Percentiles rank a stretch among this genome's conserved stretches.
These are phyloP conservation scores for Syrista parreyssii DNA, from an alignment of 2,888 invertebrate species.

Conservation along the genomic window DNA sequence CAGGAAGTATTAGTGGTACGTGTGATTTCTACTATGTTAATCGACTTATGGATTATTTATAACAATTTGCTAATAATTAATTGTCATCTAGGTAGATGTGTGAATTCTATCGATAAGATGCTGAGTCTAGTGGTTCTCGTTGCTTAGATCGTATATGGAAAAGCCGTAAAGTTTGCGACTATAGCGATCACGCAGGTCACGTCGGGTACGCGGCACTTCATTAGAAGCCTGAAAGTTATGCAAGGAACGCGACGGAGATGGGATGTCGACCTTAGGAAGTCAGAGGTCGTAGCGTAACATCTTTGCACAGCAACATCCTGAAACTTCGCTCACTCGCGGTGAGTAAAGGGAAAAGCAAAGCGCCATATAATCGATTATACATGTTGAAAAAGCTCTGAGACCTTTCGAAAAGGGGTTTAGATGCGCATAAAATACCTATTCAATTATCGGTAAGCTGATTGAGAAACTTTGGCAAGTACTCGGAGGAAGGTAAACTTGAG, in stretches of 20 bases:
- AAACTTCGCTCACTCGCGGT: neutral
- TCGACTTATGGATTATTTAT: neutral
- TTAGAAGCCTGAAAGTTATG: conserved; percentile 38
- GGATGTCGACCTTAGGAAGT: neutral
- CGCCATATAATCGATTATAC: conserved; percentile 1
- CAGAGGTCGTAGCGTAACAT: neutral
- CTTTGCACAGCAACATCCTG: neutral
- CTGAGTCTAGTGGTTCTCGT: neutral
- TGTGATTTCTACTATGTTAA: neutral
- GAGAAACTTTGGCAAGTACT: conserved; percentile 23
- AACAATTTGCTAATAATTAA: neutral
- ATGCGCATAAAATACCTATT: conserved; percentile 28
- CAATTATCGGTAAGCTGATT: conserved; percentile 31
- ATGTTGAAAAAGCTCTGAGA: neutral
- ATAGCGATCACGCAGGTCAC: neutral
- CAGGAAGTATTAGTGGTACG: neutral
- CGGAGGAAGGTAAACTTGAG: neutral
- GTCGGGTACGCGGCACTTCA: conserved; percentile 25
- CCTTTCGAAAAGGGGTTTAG: neutral
- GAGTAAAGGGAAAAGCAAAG: neutral
- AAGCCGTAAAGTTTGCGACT: neutral
- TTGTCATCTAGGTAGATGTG: neutral
- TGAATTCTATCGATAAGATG: neutral
- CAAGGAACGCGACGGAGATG: conserved; percentile 26
- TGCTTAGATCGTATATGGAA: neutral